These are phyloP conservation scores for Ptycholaimellus sp. DNA, from an alignment of 2,888 invertebrate genomes.

Conservation along the genomic window DNA sequence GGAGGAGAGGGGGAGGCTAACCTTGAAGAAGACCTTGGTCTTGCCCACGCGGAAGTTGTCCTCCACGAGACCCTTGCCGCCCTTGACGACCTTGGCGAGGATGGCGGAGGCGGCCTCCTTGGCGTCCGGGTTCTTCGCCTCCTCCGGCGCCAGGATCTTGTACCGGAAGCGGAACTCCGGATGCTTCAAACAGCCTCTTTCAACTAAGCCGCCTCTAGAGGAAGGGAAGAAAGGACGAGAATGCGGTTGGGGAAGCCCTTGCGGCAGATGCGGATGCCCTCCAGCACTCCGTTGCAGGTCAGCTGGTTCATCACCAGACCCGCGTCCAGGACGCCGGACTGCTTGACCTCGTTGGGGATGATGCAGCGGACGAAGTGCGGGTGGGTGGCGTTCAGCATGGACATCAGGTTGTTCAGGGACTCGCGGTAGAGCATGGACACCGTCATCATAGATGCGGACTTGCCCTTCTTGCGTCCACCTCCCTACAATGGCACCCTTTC, in stretches of 20 bases:
- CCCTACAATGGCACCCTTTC: too few relatives aligned
- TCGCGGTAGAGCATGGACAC: constrained; percentile 91
- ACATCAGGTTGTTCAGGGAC: constrained; percentile 74
- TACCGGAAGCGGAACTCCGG: constrained; percentile 98
- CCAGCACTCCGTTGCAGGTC: constrained; percentile 99
- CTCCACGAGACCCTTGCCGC: constrained; percentile 51
- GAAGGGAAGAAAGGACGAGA: neutral
- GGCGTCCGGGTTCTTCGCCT: constrained; percentile 16
- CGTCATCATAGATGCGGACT: constrained; percentile 52
- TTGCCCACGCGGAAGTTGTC: constrained; percentile 37
- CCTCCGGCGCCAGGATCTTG: constrained; percentile 19
- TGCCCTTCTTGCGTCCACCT: constrained; percentile 24
- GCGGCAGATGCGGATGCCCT: constrained; percentile 99
- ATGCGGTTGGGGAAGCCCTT: constrained; percentile 81
- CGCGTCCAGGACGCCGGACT: constrained; percentile 68
- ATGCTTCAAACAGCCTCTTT: constrained; percentile 99
- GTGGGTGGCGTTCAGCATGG: constrained; percentile 72
- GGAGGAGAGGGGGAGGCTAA: too few relatives aligned
- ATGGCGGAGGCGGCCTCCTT: constrained; percentile 19
- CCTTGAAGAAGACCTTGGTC: constrained; percentile 62
- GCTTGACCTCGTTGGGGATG: constrained; percentile 58
- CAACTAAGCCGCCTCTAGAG: constrained; percentile 40
- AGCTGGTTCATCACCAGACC: constrained; percentile 97
- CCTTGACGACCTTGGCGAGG: constrained; percentile 43
- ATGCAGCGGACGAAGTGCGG: constrained; percentile 99